Conservation (phyloP, 2,888 invertebrate genomes). For the Atethmia centrago region DNA sequence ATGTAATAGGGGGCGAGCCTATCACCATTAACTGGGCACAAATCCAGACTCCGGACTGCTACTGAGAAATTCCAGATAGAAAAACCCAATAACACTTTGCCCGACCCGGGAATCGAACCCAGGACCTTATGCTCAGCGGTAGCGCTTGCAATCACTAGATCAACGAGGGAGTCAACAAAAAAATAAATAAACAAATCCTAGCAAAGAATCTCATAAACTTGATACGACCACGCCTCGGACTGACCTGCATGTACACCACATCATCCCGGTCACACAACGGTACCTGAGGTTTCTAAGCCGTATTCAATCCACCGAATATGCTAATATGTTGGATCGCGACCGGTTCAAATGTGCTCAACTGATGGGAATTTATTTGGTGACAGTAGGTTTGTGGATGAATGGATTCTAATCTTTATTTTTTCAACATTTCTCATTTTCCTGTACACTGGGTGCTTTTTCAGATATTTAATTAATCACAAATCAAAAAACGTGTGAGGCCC, state of each 20-base stretch:
- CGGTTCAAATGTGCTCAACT: constrained; percentile 17
- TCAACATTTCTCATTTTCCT: background rate
- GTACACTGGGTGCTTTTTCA: background rate
- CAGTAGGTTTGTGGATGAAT: background rate
- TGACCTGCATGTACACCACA: constrained; percentile 30
- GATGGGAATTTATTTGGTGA: constrained; percentile 19
- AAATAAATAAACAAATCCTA: constrained; percentile 16
- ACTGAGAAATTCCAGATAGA: no score
- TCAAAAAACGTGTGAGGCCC: no score
- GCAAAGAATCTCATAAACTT: constrained; percentile 9
- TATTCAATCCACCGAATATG: constrained; percentile 48
- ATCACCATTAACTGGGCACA: no score
- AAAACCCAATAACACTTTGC: no score
- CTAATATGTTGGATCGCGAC: constrained; percentile 33
- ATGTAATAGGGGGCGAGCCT: no score
- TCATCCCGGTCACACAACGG: constrained; percentile 42
- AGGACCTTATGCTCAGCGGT: no score
- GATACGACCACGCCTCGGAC: constrained; percentile 37
- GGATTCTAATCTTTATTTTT: background rate
- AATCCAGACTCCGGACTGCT: no score
- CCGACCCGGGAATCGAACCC: no score
- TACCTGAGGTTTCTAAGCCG: constrained; percentile 44
- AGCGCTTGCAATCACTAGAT: no score
- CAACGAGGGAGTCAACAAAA: no score
- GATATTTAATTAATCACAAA: background rate